Conservation (phyloP, 2,797 vertebrate species). For the Gadopsis marmoratus region DNA sequence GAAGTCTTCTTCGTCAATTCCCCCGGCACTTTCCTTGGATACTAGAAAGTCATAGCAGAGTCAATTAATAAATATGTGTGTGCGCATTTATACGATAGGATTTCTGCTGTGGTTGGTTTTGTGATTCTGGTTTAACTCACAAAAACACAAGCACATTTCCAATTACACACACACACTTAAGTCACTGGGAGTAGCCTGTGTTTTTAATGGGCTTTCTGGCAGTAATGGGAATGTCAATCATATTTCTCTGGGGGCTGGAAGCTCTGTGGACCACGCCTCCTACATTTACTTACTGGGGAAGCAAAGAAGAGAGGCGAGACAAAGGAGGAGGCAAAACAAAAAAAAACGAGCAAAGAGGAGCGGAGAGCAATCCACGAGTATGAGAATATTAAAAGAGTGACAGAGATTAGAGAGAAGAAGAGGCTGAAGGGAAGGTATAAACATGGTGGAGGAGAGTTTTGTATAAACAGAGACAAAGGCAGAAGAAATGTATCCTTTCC, state of each 20-base stretch:
- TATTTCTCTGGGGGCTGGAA: conserved; percentile 48
- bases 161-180: conserved; percentile 5
- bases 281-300: conserved; percentile 26
- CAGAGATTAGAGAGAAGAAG: background rate
- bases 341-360: background rate
- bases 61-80: background rate
- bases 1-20: conserved; percentile 96
- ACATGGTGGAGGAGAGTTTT: background rate
- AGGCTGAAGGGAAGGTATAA: background rate
- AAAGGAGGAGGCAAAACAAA: background rate
- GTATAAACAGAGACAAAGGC: background rate
- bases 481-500: conserved; percentile 8
- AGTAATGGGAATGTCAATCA: conserved; percentile 72
- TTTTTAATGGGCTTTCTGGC: conserved; percentile 75
- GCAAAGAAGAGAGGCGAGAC: conserved; percentile 17
- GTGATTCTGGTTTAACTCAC: conserved; percentile 22
- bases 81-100: background rate
- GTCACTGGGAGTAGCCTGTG: conserved; percentile 43
- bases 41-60: conserved; percentile 77
- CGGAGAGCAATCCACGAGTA: background rate
- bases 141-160: conserved; percentile 8
- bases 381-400: conserved; percentile 10
- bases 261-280: conserved; percentile 43
- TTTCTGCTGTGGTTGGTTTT: conserved; percentile 12
- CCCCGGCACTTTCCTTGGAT: conserved; percentile 93